Conservation (phyloP, 1,140 invertebrate species). For the Drosophila nigrodunni region DNA sequence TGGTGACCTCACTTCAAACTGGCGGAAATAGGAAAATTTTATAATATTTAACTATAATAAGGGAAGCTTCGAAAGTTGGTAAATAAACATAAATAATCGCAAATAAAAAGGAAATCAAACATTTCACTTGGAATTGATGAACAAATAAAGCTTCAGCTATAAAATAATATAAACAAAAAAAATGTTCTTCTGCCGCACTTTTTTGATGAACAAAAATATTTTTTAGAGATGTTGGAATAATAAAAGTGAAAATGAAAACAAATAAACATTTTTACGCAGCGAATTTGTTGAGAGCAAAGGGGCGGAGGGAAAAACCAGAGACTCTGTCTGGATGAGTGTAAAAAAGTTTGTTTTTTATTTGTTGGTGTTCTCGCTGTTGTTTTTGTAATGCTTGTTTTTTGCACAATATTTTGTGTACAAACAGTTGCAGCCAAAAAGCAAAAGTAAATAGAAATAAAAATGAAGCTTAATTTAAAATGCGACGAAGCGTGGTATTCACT, state of each 20-base stretch:
- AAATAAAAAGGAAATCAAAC: constrained; percentile 78
- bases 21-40: not conserved
- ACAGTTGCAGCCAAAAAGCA: constrained; percentile 70
- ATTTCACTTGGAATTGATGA: constrained; percentile 65
- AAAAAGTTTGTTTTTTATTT: constrained; percentile 34
- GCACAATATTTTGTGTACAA: constrained; percentile 40
- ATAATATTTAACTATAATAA: not conserved
- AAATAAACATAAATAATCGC: constrained; percentile 63
- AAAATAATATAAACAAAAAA: constrained; percentile 43
- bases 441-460: constrained; percentile 83
- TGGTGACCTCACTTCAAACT: constrained; percentile 53
- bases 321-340: constrained; percentile 36
- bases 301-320: not conserved
- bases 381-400: constrained; percentile 1
- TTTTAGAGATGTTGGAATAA: constrained; percentile 69
- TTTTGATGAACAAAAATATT: constrained; percentile 58
- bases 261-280: constrained; percentile 54
- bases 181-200: not conserved
- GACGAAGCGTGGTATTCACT: constrained; percentile 67
- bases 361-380: constrained; percentile 5
- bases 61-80: not conserved
- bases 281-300: constrained; percentile 1
- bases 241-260: constrained; percentile 80
- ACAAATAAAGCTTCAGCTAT: constrained; percentile 46
- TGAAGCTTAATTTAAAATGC: constrained; percentile 82